These are phyloP conservation scores for Orchestes rusci DNA, from an alignment of 2,888 invertebrate genomes.

Conservation along the genomic window DNA sequence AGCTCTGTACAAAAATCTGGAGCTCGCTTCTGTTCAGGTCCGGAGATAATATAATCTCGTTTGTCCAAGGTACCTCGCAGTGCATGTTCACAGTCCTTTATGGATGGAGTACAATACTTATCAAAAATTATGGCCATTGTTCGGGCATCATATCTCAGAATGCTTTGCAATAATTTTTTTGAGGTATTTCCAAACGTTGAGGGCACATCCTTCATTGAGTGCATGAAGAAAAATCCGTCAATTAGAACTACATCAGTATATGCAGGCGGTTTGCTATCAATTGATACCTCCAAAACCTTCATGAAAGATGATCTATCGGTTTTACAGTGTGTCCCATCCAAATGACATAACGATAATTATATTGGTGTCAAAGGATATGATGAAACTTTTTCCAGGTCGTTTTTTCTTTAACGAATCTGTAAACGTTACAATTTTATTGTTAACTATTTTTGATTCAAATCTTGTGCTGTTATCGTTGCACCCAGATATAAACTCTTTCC, in stretches of 20 bases:
- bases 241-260: constrained; percentile 22
- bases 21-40: constrained; percentile 19
- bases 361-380: constrained; percentile 7
- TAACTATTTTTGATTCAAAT: neutral
- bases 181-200: constrained; percentile 28
- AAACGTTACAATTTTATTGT: neutral
- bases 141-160: constrained; percentile 19
- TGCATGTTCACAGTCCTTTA: constrained; percentile 28
- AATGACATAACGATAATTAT: constrained; percentile 3
- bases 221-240: constrained; percentile 26
- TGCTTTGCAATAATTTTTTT: constrained; percentile 28
- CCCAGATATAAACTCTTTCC: too few species aligned
- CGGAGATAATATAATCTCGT: constrained; percentile 14
- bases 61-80: constrained; percentile 22
- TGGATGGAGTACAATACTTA: constrained; percentile 28
- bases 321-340: constrained; percentile 4
- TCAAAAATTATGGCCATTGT: constrained; percentile 25
- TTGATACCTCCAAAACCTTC: constrained; percentile 3
- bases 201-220: constrained; percentile 20
- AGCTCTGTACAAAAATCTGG: constrained; percentile 20
- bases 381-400: constrained; percentile 6
- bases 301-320: constrained; percentile 5
- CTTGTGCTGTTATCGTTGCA: too few species aligned
- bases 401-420: neutral
- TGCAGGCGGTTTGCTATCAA: constrained; percentile 2